Percentiles rank a stretch among this genome's conserved stretches.
Conservation (phyloP, 2,888 invertebrate species). For the Volucella inanis region DNA sequence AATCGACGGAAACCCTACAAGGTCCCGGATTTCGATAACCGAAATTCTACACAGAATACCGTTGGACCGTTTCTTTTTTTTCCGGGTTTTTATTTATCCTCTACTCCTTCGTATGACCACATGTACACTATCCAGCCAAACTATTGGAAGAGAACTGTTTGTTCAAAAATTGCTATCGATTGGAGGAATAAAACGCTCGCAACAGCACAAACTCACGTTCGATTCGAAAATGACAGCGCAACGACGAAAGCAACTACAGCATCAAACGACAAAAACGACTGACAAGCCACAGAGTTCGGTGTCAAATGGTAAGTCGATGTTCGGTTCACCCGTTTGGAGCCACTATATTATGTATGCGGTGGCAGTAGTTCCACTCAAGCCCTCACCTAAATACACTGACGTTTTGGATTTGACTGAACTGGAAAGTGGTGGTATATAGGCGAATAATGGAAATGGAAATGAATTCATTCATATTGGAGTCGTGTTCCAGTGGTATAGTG, state of each 20-base stretch:
- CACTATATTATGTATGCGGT: not conserved
- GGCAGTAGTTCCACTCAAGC: slow-evolving; percentile 6
- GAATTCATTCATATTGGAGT: slow-evolving; percentile 62
- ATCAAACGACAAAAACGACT: slow-evolving; percentile 9
- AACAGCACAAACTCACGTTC: slow-evolving; percentile 49
- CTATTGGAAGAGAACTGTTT: slow-evolving; percentile 27
- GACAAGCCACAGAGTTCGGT: slow-evolving; percentile 53
- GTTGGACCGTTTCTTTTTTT: slow-evolving; percentile 21
- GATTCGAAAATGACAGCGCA: slow-evolving; percentile 47
- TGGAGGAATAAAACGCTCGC: slow-evolving; percentile 60
- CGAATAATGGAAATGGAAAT: slow-evolving; percentile 29
- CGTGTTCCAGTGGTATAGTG: slow-evolving; percentile 33
- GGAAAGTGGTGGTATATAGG: slow-evolving; percentile 37
- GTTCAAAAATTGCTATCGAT: slow-evolving; percentile 12
- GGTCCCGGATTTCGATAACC: slow-evolving; percentile 43
- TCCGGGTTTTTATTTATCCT: not conserved
- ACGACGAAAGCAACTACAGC: too few species aligned
- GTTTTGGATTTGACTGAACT: slow-evolving; percentile 46
- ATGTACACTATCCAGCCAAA: slow-evolving; percentile 15
- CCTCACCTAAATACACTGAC: slow-evolving; percentile 35
- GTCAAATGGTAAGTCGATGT: slow-evolving; percentile 43
- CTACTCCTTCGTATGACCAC: not conserved
- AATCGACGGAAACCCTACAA: slow-evolving; percentile 57
- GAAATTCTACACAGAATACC: slow-evolving; percentile 56
- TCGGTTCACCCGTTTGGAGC: slow-evolving; percentile 59